Base-by-base conservation (phyloP, 2,888 invertebrate species). In the Atrina japonica region DNA sequence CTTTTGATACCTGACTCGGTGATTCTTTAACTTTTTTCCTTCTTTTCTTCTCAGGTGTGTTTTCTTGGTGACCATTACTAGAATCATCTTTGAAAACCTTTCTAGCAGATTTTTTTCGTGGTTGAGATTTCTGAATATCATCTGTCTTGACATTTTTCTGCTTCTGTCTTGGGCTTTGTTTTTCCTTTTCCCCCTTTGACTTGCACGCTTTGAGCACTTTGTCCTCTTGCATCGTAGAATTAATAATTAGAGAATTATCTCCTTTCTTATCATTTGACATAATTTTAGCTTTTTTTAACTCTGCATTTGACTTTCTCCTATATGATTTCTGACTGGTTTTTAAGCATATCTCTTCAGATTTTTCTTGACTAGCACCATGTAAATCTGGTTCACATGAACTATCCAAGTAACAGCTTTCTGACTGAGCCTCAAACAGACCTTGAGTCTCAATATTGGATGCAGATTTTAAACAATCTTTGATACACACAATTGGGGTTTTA, bases 401-500 rank as follows among this genome's bases (percentile, higher is more conserved):
- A 11, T 5, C 11, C 5, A 11, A 35, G 5, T 35, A 5, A 35
- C 35, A 7, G 11, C 11, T 35, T 35, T 35, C 35, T 35, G 35
- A 35, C 35, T 7, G 35, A 11, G 35, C 5, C 35, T 35, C 35
- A 35, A 35, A 35, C 5, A 11, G 11, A 5, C 35, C 35, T 35
- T 5, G 11, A 35, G 6, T 5, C 35, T 35, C 35, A 7, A 35
- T 7, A 35, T 35, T 11, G 5, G 35, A 35, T 5, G 21, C 30
- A 6, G 35, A 30, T 18, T 55, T 30, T 9, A 55, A 30, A 11
- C 30, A 30, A 30, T 55, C 55, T 7, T 30, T 30, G 21, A 55
- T 55, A 35, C 35, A 55, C 3, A 55, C 55, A 30, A 55, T 55
- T 18, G 55, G 55, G 7, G 55, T 55, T 11, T 30, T 55, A 6